Evolutionary conservation across 2,113 vertebrate species (phyloP).

Genomic region (Tetraodon nigroviridis): DNA sequence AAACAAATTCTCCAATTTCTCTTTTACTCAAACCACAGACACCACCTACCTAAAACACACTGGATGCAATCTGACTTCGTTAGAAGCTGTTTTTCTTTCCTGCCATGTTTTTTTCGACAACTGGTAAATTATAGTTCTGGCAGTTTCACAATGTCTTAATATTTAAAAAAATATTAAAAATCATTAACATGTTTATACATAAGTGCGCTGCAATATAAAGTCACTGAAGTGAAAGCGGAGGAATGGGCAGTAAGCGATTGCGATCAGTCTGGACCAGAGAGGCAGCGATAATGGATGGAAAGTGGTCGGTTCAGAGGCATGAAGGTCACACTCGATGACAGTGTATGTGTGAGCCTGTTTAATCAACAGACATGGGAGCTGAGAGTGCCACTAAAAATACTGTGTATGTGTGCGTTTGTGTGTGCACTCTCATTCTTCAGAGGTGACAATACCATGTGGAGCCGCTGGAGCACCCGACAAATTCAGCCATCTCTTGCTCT

Average conservation of each 20-base stretch:
- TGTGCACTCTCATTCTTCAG: conserved; percentile 52
- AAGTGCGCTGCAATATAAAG: conserved; percentile 30
- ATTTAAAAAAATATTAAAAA: too few species aligned
- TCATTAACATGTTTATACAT: conserved; percentile 47
- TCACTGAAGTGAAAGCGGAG: conserved; percentile 28
- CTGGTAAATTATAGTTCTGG: background rate
- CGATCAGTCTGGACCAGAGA: conserved; percentile 60
- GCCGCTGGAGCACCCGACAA: conserved; percentile 49
- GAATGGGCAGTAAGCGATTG: conserved; percentile 61
- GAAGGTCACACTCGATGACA: conserved; percentile 66
- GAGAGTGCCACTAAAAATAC: conserved; percentile 59
- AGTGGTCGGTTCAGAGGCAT: conserved; percentile 57
- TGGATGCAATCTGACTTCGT: too few species aligned
- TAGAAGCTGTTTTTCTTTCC: background rate
- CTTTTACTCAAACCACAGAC: too few species aligned
- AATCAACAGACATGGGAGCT: conserved; percentile 58
- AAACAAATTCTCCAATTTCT: too few species aligned
- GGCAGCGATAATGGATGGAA: conserved; percentile 65
- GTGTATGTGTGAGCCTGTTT: conserved; percentile 40
- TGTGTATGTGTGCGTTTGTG: conserved; percentile 4
- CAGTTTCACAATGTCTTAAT: background rate
- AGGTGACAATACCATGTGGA: conserved; percentile 60
- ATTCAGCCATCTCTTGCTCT: conserved; percentile 47
- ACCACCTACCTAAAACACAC: too few species aligned
- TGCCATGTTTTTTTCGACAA: background rate